Evolutionary conservation across 2,113 vertebrate genomes (phyloP), one percentile per base, ranked within the genome.

Genomic region (Dipodomys spectabilis): DNA sequence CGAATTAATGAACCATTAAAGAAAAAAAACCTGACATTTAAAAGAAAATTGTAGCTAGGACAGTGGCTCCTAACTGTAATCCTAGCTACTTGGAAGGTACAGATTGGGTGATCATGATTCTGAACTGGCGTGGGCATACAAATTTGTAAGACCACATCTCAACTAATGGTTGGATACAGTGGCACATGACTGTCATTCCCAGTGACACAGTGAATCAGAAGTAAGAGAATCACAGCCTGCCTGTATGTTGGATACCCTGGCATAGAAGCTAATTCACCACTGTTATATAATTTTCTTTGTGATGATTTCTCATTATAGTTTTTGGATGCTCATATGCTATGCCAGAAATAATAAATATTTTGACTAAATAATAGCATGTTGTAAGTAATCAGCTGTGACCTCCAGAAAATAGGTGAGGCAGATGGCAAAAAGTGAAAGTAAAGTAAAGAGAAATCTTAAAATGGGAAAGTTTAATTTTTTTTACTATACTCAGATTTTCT

Each of bases 261-360:
- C n/a, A 28, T 8, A 32, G 7, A 19, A 65, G 64, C 16, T 11
- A 69, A 45, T n/a, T 6, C 80, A 39, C 1, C 3, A 27, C 67
- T 8, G 19, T 57, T 67, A 72, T 22, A 30, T 13, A 9, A 65
- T 73, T 86, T 94, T 86, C 77, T 81, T 67, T 68, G n/a, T 39
- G 44, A 62, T 39, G 18, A 27, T 53, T 87, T 87, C 62, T 39
- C n/a, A 84, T 32, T 32, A 16, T 8, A 86, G 57, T 18, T 86
- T 91, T 94, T 82, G 78, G 75, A 91, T 13, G 20, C 39, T 83
- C 67, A 62, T 27, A 72, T 7, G n/a, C 19, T 82, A 88, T 81
- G 19, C 39, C 11, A 75, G 64, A 87, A 80, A 83, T 90, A 79
- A 90, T 91, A 95, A 93, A 90, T 96, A 91, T 97, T 94, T 94